phyloP scores from a whole-genome alignment of 2,113 vertebrate species.

The Macquaria australasica region DNA sequence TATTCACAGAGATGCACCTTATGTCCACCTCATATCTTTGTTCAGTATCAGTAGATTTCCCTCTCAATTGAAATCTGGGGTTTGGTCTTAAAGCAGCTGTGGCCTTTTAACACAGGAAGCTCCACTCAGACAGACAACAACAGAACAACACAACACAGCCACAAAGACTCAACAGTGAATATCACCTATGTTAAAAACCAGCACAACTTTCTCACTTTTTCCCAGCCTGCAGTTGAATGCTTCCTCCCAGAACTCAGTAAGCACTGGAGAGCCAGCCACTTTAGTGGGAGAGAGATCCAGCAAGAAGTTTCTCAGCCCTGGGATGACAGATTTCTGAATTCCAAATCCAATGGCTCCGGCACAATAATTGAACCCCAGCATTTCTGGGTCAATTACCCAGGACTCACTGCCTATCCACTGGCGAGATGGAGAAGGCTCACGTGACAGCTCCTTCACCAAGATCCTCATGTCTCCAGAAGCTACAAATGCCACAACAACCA shows the following conservation, averaged over 20 bases:
- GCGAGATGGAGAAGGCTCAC: constrained; percentile 50
- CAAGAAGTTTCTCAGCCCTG: constrained; percentile 77
- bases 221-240: constrained; percentile 73
- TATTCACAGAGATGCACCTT: too few species aligned
- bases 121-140: not conserved
- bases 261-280: constrained; percentile 38
- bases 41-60: too few species aligned
- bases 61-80: too few species aligned
- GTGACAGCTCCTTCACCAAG: constrained; percentile 68
- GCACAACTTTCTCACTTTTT: constrained; percentile 41
- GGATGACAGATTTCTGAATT: constrained; percentile 70
- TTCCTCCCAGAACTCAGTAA: constrained; percentile 79
- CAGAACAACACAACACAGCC: not conserved
- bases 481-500: constrained; percentile 77
- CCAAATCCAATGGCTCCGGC: constrained; percentile 73
- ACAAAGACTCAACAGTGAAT: not conserved
- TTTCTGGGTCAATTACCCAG: constrained; percentile 72
- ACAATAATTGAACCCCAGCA: constrained; percentile 66
- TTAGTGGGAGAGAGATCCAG: constrained; percentile 56
- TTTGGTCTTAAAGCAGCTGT: too few species aligned
- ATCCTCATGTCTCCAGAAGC: constrained; percentile 70
- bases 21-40: too few species aligned
- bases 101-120: too few species aligned
- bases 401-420: constrained; percentile 82
- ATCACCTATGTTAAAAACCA: not conserved